These are phyloP conservation scores for Podocnemis expansa DNA, from an alignment of 2,113 vertebrate genomes.

Conservation along the genomic window DNA sequence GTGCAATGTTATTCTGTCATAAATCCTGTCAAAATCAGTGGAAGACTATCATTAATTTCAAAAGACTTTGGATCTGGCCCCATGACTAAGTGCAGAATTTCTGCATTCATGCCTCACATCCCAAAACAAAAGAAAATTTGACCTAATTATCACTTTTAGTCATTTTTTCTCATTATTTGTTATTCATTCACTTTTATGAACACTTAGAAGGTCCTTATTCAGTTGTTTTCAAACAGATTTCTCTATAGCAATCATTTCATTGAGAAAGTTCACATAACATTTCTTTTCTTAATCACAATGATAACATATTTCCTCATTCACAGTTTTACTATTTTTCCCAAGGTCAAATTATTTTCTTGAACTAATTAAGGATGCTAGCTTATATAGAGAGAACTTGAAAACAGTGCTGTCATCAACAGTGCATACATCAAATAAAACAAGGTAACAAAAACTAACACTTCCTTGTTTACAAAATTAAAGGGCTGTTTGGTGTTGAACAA, in stretches of 20 bases:
- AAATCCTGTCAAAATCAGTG: neutral
- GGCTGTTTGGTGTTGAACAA: neutral
- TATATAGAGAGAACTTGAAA: conserved; percentile 12
- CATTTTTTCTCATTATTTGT: neutral
- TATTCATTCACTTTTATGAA: neutral
- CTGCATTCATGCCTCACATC: neutral
- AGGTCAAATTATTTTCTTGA: conserved; percentile 29
- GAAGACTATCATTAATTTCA: conserved; percentile 9
- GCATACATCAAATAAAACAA: conserved; percentile 23
- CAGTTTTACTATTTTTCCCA: neutral
- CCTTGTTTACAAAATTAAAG: neutral
- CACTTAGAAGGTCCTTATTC: neutral
- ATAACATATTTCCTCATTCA: conserved; percentile 10
- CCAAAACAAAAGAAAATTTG: neutral
- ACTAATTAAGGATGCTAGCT: conserved; percentile 23
- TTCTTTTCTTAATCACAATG: conserved; percentile 8
- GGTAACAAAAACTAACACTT: neutral
- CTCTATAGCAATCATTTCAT: neutral
- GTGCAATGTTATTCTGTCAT: neutral
- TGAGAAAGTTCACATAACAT: conserved; percentile 1
- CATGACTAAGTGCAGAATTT: conserved; percentile 9
- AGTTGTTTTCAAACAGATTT: neutral
- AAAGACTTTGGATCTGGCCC: conserved; percentile 32
- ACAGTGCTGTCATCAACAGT: neutral
- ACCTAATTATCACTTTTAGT: conserved; percentile 13